Evolutionary conservation across 2,113 vertebrate species (phyloP).

Genomic region (Laterallus jamaicensis): DNA sequence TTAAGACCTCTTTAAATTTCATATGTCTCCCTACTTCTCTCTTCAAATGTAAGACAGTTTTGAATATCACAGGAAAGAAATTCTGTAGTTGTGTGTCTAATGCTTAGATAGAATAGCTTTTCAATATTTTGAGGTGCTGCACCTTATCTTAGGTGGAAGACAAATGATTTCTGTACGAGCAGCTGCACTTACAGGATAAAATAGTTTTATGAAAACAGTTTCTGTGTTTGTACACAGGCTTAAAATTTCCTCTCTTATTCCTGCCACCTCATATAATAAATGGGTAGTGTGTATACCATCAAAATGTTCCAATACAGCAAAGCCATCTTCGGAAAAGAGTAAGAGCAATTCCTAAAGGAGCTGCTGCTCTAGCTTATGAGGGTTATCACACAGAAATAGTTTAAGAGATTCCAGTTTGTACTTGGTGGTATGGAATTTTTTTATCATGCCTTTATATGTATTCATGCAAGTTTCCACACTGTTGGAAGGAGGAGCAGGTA

Average conservation of each 20-base stretch:
- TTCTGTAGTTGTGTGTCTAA: background rate
- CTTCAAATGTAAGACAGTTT: background rate
- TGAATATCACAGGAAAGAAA: background rate
- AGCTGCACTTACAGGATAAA: background rate
- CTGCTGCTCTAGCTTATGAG: background rate
- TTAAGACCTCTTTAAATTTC: background rate
- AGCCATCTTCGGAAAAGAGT: background rate
- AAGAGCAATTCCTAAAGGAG: background rate
- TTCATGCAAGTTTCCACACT: background rate
- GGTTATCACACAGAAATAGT: background rate
- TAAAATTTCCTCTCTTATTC: background rate
- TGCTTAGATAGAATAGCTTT: background rate
- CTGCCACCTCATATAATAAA: background rate
- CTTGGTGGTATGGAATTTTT: background rate
- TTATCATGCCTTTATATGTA: accelerated
- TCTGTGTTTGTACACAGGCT: background rate
- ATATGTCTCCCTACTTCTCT: background rate
- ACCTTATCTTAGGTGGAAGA: background rate
- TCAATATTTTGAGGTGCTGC: background rate
- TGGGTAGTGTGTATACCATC: accelerated
- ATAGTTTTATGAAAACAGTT: background rate
- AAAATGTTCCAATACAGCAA: background rate
- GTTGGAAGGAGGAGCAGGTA: background rate
- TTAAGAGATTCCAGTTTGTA: background rate
- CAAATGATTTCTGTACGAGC: background rate